phyloP scores from a whole-genome alignment of 2,888 invertebrate genomes.

The Augochlorella aurata region DNA sequence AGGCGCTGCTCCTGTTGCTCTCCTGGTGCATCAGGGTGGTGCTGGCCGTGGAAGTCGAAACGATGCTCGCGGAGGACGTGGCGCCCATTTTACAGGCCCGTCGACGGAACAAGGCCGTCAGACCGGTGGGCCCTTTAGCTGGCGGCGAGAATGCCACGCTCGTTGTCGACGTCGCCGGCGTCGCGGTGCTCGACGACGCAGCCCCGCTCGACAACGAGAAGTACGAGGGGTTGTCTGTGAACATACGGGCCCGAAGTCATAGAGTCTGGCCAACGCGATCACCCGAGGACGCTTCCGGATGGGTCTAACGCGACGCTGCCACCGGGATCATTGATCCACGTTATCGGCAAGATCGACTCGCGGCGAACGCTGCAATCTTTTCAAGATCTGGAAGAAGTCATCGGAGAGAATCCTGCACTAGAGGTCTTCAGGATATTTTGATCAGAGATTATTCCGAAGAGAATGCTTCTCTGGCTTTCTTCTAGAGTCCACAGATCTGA shows the following conservation, averaged over 20 bases:
- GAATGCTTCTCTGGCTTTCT: too few relatives aligned
- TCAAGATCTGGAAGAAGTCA: neutral
- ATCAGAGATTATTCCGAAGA: too few relatives aligned
- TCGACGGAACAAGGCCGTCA: conserved; percentile 74
- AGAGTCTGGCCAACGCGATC: conserved; percentile 20
- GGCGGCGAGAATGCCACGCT: conserved; percentile 49
- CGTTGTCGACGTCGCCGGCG: conserved; percentile 46
- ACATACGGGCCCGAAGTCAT: conserved; percentile 73
- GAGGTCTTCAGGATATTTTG: too few relatives aligned
- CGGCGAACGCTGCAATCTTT: neutral
- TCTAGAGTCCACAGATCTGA: too few relatives aligned
- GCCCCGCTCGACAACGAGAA: conserved; percentile 85
- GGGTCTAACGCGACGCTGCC: neutral
- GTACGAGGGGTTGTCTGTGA: conserved; percentile 90
- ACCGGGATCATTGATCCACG: neutral
- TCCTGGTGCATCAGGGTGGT: conserved; percentile 67
- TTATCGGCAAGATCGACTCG: neutral
- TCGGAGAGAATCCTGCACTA: too few relatives aligned
- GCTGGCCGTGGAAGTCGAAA: conserved; percentile 70
- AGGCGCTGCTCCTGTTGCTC: conserved; percentile 60
- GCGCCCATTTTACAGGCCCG: conserved; percentile 71
- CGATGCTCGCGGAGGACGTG: conserved; percentile 70
- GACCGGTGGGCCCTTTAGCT: conserved; percentile 61
- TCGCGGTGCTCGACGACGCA: conserved; percentile 59
- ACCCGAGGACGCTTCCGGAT: conserved; percentile 10